phyloP scores from a whole-genome alignment of 2,888 invertebrate genomes.

The Myopa tessellatipennis region DNA sequence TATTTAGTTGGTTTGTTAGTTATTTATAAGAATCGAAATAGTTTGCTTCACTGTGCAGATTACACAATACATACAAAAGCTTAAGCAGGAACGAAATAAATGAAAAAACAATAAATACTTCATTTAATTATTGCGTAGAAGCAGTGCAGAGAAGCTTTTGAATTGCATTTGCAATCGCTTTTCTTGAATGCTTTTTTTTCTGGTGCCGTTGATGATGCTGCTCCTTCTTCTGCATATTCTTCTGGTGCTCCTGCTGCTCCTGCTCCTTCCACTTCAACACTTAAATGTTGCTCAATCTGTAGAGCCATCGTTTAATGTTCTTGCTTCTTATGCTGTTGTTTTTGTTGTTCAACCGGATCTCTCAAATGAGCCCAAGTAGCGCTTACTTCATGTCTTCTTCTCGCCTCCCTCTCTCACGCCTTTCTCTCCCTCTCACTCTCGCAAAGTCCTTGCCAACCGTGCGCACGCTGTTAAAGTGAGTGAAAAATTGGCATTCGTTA shows the following conservation, averaged over 20 bases:
- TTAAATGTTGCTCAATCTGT: conserved; percentile 32
- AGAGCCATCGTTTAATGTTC: conserved; percentile 33
- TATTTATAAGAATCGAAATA: neutral
- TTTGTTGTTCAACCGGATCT: conserved; percentile 48
- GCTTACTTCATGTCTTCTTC: conserved; percentile 10
- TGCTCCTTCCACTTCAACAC: conserved; percentile 1
- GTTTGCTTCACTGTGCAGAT: neutral
- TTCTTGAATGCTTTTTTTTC: conserved; percentile 48
- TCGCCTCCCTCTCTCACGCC: too few species aligned
- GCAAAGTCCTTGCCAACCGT: neutral
- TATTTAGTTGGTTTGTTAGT: too few species aligned
- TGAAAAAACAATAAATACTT: conserved; percentile 12
- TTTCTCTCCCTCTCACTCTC: neutral
- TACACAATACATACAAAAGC: too few species aligned
- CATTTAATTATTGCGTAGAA: conserved; percentile 56
- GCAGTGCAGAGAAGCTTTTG: conserved; percentile 54
- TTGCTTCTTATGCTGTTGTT: conserved; percentile 16
- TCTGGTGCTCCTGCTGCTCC: neutral
- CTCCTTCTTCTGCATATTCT: neutral
- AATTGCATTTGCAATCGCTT: conserved; percentile 59
- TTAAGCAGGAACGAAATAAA: neutral
- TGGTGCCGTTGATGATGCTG: neutral
- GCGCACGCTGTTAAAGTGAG: neutral
- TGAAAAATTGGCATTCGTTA: conserved; percentile 26
- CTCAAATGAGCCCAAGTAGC: conserved; percentile 21